Base-by-base conservation (phyloP, 2,797 vertebrate genomes). In the Leuciscus waleckii region DNA sequence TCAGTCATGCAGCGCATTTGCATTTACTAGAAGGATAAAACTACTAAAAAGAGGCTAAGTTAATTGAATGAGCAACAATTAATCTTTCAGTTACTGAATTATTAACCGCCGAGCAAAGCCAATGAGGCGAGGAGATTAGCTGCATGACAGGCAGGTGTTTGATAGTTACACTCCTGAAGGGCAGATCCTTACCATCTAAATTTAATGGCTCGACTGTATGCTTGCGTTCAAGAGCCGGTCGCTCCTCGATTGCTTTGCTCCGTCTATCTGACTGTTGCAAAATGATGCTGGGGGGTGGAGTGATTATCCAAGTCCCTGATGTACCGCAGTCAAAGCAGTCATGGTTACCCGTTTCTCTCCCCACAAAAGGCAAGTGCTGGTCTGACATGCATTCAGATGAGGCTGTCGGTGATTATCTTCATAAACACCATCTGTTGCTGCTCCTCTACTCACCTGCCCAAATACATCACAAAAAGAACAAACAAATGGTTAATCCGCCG, bases 121-220 rank as follows among this genome's bases (percentile, higher is more conserved):
- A 88, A 87, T 91, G 85, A 90, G 89, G 90, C 90, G 35, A 87
- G 65, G 83, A 93, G 93, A 94, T 95, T 95, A 94, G 94, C 94
- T 91, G 92, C 91, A 91, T 91, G 93, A 91, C 93, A 90, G 91
- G 93, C 93, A 93, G 92, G 91, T 95, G 92, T 94, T 95, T 95
- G 94, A 94, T 95, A 93, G 94, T 91, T 90, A 54, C 67, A 49
- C 92, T 92, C 92, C 92, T 94, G 92, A 93, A 94, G 94, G 94
- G 93, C 94, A 94, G 90, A 93, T 92, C 92, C 89, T 91, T 93
- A 88, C 92, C 89, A 90, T 90, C 93, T 91, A 90, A 92, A 92
- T 91, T 90, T 96, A 94, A 96, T 95, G 93, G 94, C 85, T 84
- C 86, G 21, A 32, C 58, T 58, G 84, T 65, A 83, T 87, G 58